Conservation (phyloP, 2,113 vertebrate genomes). For the Thalassoma bifasciatum region DNA sequence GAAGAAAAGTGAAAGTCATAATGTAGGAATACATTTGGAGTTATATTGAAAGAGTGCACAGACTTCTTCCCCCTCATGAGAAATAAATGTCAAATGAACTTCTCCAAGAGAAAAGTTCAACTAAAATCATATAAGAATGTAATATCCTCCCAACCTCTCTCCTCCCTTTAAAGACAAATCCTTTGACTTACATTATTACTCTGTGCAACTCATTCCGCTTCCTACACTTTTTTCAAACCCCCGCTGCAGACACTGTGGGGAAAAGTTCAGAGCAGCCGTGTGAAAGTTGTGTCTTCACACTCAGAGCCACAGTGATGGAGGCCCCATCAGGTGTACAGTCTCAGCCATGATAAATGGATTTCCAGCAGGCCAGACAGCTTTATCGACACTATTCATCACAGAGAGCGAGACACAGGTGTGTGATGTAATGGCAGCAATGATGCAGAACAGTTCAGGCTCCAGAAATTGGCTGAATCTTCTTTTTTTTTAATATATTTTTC, state of each 20-base stretch:
- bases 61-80: background rate
- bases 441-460: constrained; percentile 49
- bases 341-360: constrained; percentile 49
- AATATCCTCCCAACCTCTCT: background rate
- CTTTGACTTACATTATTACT: background rate
- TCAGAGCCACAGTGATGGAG: constrained; percentile 2
- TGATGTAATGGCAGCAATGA: constrained; percentile 42
- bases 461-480: constrained; percentile 45
- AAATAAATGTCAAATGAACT: constrained; percentile 8
- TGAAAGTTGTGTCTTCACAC: background rate
- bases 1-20: background rate
- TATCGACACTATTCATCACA: constrained; percentile 46
- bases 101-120: constrained; percentile 10
- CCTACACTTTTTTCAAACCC: background rate
- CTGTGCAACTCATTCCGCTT: background rate
- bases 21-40: background rate
- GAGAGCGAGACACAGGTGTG: constrained; percentile 63
- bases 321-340: constrained; percentile 46
- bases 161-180: background rate
- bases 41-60: background rate
- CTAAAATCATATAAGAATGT: constrained; percentile 1
- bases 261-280: background rate
- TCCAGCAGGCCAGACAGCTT: constrained; percentile 31
- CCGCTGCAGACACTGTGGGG: background rate
- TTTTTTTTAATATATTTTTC: constrained; percentile 1